phyloP scores from a whole-genome alignment of 2,113 vertebrate species.

The Xenus cinereus region DNA sequence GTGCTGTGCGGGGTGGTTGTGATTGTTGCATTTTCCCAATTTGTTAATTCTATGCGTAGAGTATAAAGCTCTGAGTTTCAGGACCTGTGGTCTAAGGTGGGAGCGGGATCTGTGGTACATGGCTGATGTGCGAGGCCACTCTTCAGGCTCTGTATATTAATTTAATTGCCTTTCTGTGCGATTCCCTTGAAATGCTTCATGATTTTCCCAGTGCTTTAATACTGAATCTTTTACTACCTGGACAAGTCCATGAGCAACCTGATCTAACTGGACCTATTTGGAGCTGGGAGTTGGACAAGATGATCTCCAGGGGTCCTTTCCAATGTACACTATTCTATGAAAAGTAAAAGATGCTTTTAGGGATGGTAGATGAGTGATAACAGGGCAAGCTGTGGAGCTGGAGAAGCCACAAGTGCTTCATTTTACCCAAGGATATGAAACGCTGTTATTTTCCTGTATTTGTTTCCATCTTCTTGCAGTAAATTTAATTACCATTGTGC shows the following conservation, averaged over 20 bases:
- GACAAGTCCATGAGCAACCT: background rate
- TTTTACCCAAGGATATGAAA: background rate
- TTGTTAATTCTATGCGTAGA: background rate
- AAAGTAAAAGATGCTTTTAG: background rate
- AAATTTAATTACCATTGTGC: background rate
- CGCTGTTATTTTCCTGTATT: background rate
- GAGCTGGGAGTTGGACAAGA: background rate
- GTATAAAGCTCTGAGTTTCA: background rate
- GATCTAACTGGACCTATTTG: background rate
- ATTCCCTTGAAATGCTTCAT: background rate
- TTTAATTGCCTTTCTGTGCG: background rate
- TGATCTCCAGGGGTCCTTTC: background rate
- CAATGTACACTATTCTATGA: background rate
- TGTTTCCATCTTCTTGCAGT: background rate
- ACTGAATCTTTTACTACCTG: background rate
- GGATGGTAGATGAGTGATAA: background rate
- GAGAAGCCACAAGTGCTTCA: background rate
- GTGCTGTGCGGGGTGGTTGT: background rate
- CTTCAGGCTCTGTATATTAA: background rate
- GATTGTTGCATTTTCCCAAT: fast-evolving
- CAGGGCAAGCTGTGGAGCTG: background rate
- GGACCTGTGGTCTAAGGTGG: background rate
- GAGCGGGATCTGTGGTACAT: background rate
- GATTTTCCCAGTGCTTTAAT: background rate
- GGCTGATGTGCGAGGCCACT: background rate